Evolutionary conservation across 2,113 vertebrate genomes (phyloP).

Genomic region (Athene cunicularia): DNA sequence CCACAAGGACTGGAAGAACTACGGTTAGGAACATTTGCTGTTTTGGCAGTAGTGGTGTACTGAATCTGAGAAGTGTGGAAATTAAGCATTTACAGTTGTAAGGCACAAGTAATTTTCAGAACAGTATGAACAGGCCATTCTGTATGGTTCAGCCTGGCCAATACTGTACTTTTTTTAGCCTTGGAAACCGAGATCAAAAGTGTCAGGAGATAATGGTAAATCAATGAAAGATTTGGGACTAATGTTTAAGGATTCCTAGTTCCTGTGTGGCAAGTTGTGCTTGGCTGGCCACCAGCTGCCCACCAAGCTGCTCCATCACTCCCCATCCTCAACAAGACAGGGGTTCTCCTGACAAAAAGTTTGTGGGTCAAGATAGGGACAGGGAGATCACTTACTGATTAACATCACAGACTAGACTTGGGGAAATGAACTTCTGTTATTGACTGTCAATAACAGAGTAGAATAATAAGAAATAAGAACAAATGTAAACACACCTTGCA

Average conservation of each 20-base stretch:
- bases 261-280: not conserved
- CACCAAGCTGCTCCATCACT: not conserved
- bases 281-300: not conserved
- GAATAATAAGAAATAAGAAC: not conserved
- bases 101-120: not conserved
- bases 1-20: not conserved
- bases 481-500: not conserved
- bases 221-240: not conserved
- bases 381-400: not conserved
- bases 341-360: not conserved
- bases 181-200: not conserved
- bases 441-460: not conserved
- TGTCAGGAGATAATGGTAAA: not conserved
- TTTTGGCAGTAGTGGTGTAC: not conserved
- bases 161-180: not conserved
- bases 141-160: not conserved
- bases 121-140: not conserved
- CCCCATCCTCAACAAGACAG: not conserved
- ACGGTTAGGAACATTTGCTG: fast-evolving
- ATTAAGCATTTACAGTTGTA: not conserved
- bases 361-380: not conserved
- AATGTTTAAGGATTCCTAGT: not conserved
- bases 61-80: not conserved
- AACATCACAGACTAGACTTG: not conserved
- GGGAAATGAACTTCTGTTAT: not conserved